Conservation (phyloP, 2,888 invertebrate genomes). For the Geotrupes spiniger region DNA sequence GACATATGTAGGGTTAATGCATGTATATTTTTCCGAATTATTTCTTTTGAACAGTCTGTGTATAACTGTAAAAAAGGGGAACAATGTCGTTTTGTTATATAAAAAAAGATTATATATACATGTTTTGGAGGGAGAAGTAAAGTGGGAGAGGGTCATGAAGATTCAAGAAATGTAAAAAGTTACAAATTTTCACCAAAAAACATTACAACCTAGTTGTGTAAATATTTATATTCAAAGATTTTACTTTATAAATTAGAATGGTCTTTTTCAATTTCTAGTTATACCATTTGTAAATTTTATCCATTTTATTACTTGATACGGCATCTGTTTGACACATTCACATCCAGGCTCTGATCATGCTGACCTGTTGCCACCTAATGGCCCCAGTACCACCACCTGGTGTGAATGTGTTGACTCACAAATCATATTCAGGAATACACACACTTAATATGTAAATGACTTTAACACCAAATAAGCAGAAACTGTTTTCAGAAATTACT, state of each 20-base stretch:
- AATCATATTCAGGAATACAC: too few species aligned
- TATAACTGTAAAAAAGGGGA: slow-evolving; percentile 7
- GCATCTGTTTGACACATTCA: too few species aligned
- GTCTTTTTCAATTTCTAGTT: background rate
- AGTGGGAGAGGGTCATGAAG: background rate
- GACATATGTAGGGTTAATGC: background rate
- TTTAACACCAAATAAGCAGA: too few species aligned
- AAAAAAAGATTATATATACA: background rate
- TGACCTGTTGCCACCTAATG: too few species aligned
- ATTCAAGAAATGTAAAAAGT: slow-evolving; percentile 4
- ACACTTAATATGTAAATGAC: too few species aligned
- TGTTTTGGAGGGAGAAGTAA: background rate
- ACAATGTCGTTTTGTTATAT: slow-evolving; percentile 8
- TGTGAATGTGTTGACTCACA: too few species aligned
- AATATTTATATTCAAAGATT: slow-evolving; percentile 4
- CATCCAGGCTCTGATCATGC: too few species aligned
- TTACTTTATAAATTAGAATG: background rate
- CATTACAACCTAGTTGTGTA: slow-evolving; percentile 10
- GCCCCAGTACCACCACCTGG: too few species aligned
- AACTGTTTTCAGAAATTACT: too few species aligned
- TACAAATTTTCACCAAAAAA: slow-evolving; percentile 9
- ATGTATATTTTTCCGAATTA: slow-evolving; percentile 9
- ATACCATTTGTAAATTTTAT: background rate
- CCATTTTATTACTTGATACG: background rate
- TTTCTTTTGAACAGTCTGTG: background rate